phyloP scores from a whole-genome alignment of 2,888 invertebrate genomes.

The Sinopyrophorus schimmeli region DNA sequence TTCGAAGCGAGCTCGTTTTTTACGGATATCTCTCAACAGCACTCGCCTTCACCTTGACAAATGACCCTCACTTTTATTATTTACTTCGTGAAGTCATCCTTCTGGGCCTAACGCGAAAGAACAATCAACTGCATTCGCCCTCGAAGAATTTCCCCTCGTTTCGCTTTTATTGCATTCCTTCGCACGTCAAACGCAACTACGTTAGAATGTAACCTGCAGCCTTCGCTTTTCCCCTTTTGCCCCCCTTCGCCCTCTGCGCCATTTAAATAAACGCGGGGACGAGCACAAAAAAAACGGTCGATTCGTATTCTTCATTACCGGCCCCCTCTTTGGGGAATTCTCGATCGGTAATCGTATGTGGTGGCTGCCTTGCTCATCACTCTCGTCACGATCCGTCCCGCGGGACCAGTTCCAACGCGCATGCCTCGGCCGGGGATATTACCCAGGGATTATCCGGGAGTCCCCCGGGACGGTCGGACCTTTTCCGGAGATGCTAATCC shows the following conservation, averaged over 20 bases:
- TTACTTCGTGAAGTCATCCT: conserved; percentile 30
- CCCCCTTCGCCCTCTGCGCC: background rate
- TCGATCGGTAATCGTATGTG: conserved; percentile 42
- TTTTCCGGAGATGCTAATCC: conserved; percentile 26
- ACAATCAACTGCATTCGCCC: conserved; percentile 46
- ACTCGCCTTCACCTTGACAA: conserved; percentile 27
- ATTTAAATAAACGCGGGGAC: conserved; percentile 29
- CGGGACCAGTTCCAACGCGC: conserved; percentile 47
- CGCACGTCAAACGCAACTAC: conserved; percentile 51
- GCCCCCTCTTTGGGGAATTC: conserved; percentile 31
- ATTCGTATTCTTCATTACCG: conserved; percentile 31
- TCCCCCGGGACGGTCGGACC: conserved; percentile 41
- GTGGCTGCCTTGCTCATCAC: conserved; percentile 46
- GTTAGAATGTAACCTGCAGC: conserved; percentile 50
- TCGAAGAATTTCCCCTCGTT: conserved; percentile 41
- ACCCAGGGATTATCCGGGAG: conserved; percentile 38
- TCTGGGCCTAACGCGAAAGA: conserved; percentile 35
- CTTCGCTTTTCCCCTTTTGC: conserved; percentile 36
- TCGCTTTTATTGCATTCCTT: conserved; percentile 53
- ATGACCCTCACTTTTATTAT: conserved; percentile 31
- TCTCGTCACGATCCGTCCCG: conserved; percentile 49
- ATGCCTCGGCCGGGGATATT: conserved; percentile 42
- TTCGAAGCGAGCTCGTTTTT: conserved; percentile 18
- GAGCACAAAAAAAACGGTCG: conserved; percentile 21
- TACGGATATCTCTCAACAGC: conserved; percentile 21